Evolutionary conservation across 2,797 vertebrate species (phyloP).

Genomic region (Ibycter americanus): DNA sequence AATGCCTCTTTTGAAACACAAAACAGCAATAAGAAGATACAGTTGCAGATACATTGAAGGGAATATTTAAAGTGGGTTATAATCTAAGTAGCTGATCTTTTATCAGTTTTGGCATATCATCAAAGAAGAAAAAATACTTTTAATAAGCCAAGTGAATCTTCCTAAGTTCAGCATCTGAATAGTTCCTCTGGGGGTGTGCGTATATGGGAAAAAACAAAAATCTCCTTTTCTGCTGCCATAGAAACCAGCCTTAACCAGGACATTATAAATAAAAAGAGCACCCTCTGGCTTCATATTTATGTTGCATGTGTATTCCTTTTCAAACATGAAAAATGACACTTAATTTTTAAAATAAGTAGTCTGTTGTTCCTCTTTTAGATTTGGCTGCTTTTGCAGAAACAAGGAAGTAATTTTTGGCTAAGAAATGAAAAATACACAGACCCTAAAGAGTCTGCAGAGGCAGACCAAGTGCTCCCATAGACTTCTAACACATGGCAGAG

Average conservation of each 20-base stretch:
- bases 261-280: conserved; percentile 43
- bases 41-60: not conserved
- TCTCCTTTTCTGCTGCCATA: conserved; percentile 50
- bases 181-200: not conserved
- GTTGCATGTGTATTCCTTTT: conserved; percentile 21
- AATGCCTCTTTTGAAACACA: not conserved
- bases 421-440: not conserved
- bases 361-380: not conserved
- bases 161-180: conserved; percentile 40
- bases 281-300: conserved; percentile 36
- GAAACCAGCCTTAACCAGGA: conserved; percentile 59
- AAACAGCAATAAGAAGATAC: conserved; percentile 13
- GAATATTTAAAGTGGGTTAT: not conserved
- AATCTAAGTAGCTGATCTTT: not conserved
- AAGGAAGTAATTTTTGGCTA: conserved; percentile 30
- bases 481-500: not conserved
- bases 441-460: not conserved
- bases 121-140: conserved; percentile 46
- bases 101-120: not conserved
- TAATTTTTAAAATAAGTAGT: not conserved
- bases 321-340: conserved; percentile 23
- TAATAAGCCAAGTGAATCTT: conserved; percentile 47
- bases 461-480: not conserved
- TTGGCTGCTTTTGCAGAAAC: not conserved
- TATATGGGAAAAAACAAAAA: not conserved